A percentile compares a stretch with the other conserved stretches of the same genome.
Evolutionary conservation across 2,797 vertebrate genomes (phyloP).

Genomic region (Iguana delicatissima): DNA sequence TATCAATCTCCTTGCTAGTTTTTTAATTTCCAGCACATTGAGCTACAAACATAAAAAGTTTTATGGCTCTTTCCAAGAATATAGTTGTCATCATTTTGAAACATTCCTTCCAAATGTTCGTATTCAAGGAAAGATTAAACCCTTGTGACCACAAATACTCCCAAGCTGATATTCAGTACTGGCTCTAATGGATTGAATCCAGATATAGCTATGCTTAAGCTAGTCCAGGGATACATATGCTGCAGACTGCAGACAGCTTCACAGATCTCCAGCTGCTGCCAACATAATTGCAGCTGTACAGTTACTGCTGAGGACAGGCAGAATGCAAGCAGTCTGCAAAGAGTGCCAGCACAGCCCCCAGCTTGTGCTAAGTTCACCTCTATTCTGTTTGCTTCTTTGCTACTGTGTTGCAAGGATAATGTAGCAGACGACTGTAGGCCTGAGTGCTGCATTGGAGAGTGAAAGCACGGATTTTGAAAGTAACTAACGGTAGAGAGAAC

Average conservation of each 20-base stretch:
- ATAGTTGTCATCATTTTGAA: background rate
- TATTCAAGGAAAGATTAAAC: background rate
- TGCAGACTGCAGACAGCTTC: too few relatives aligned
- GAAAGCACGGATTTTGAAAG: too few relatives aligned
- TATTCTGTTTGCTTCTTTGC: background rate
- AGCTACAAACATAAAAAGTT: background rate
- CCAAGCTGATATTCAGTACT: background rate
- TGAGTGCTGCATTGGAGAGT: background rate
- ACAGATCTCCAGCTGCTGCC: background rate
- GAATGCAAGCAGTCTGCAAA: background rate
- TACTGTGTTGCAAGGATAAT: background rate
- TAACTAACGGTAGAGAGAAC: too few relatives aligned
- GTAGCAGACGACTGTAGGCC: background rate
- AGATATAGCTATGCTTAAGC: background rate
- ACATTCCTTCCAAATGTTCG: background rate
- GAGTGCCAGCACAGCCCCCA: background rate
- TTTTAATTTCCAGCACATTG: background rate
- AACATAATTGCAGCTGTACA: background rate
- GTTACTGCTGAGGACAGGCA: background rate
- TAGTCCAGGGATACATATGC: background rate
- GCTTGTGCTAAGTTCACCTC: background rate
- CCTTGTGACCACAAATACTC: background rate
- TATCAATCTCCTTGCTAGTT: background rate
- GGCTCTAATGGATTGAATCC: background rate
- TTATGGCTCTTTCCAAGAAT: background rate